Percentiles rank a stretch among this genome's conserved stretches.
Conservation (phyloP, 2,113 vertebrate species). For the Apaloderma vittatum region DNA sequence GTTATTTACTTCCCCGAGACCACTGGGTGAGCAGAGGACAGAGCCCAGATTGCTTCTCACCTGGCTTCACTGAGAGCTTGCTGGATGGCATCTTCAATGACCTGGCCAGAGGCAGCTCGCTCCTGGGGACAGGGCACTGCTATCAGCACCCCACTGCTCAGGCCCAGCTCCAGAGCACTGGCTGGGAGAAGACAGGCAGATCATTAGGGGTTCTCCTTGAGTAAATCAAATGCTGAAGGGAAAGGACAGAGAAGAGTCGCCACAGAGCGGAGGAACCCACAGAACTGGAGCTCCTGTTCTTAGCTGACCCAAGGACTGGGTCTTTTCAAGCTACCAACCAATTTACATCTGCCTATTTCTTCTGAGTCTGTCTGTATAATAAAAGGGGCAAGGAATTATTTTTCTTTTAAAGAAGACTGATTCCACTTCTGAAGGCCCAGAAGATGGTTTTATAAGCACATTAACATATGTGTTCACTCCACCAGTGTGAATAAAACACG, state of each 20-base stretch:
- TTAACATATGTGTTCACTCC: neutral
- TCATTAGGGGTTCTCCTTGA: neutral
- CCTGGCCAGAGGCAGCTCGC: constrained; percentile 77
- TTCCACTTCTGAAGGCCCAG: neutral
- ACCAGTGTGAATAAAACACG: neutral
- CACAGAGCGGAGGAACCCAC: fast-evolving
- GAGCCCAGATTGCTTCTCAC: constrained; percentile 59
- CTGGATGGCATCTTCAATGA: constrained; percentile 85
- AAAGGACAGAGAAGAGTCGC: neutral
- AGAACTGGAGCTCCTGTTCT: neutral
- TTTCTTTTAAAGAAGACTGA: neutral
- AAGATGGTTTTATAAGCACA: neutral
- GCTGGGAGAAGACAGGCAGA: constrained; percentile 63
- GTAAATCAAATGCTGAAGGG: neutral
- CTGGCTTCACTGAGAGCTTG: constrained; percentile 82
- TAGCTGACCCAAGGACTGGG: neutral
- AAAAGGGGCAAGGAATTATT: neutral
- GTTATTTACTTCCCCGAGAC: neutral
- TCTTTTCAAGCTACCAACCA: neutral
- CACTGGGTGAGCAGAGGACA: neutral
- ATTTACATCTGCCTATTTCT: neutral
- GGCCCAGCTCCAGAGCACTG: constrained; percentile 77
- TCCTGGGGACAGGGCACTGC: constrained; percentile 88
- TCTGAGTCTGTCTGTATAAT: neutral
- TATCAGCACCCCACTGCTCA: constrained; percentile 86